These are phyloP conservation scores for Heteromormyrus szaboi DNA, from an alignment of 2,797 vertebrate genomes.

Conservation along the genomic window DNA sequence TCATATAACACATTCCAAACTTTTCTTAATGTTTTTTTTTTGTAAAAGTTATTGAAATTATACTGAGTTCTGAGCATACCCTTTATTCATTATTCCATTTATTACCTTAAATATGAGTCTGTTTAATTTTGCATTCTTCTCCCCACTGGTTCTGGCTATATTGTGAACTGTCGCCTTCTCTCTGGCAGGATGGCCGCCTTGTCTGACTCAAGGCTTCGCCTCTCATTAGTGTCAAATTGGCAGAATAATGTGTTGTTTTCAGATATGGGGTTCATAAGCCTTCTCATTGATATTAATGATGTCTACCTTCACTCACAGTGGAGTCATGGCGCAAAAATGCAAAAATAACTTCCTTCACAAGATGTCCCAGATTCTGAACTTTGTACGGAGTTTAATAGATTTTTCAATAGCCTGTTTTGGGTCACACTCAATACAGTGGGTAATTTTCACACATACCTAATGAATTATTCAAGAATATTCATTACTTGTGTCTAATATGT, in stretches of 20 bases:
- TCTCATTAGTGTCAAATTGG: neutral
- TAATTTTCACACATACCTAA: slow-evolving; percentile 3
- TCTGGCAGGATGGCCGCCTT: neutral
- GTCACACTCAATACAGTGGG: neutral
- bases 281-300: neutral
- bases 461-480: slow-evolving; percentile 4
- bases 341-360: slow-evolving; percentile 8
- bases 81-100: neutral
- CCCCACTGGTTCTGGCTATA: neutral
- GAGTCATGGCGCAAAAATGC: neutral
- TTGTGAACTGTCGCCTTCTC: neutral
- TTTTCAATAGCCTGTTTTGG: slow-evolving; percentile 6
- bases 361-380: neutral
- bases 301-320: neutral
- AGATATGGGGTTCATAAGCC: neutral
- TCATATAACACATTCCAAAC: neutral
- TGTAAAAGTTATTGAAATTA: neutral
- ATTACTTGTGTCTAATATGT: neutral
- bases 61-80: neutral
- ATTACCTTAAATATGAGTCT: neutral
- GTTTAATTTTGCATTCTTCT: neutral
- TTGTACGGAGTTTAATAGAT: neutral
- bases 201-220: neutral
- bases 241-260: slow-evolving; percentile 7
- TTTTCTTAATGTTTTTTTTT: neutral